phyloP scores from a whole-genome alignment of 2,797 vertebrate species.

The Scarus forsteni region DNA sequence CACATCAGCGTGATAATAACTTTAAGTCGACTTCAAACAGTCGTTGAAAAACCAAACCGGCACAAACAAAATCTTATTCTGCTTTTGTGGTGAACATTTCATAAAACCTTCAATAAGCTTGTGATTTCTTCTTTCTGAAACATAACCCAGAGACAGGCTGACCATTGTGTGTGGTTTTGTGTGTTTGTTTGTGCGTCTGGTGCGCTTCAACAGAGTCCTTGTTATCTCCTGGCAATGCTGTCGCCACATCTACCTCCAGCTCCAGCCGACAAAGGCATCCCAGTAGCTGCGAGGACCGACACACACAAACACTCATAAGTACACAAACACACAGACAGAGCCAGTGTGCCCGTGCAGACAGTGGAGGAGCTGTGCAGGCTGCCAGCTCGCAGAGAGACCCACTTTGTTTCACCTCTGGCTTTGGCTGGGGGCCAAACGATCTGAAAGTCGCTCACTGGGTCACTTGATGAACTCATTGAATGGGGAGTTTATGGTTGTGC shows the following conservation, averaged over 20 bases:
- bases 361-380: conserved; percentile 67
- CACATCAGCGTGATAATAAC: background rate
- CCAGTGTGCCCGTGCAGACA: conserved; percentile 66
- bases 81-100: conserved; percentile 24
- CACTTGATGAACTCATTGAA: conserved; percentile 77
- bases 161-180: conserved; percentile 24
- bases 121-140: conserved; percentile 41
- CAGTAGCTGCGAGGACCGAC: conserved; percentile 53
- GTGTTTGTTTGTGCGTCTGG: conserved; percentile 15
- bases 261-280: conserved; percentile 63
- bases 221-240: conserved; percentile 46
- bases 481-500: conserved; percentile 65
- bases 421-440: conserved; percentile 63
- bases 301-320: conserved; percentile 13
- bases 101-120: conserved; percentile 31
- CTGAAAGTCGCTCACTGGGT: conserved; percentile 70
- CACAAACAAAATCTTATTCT: conserved; percentile 17
- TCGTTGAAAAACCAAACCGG: background rate
- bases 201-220: conserved; percentile 40
- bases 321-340: conserved; percentile 27
- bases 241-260: conserved; percentile 65
- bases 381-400: conserved; percentile 67
- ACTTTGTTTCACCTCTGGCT: conserved; percentile 78
- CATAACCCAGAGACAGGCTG: conserved; percentile 29
- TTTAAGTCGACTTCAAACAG: background rate